Base-by-base conservation (phyloP, 2,113 vertebrate genomes). In the Macquaria ambigua region DNA sequence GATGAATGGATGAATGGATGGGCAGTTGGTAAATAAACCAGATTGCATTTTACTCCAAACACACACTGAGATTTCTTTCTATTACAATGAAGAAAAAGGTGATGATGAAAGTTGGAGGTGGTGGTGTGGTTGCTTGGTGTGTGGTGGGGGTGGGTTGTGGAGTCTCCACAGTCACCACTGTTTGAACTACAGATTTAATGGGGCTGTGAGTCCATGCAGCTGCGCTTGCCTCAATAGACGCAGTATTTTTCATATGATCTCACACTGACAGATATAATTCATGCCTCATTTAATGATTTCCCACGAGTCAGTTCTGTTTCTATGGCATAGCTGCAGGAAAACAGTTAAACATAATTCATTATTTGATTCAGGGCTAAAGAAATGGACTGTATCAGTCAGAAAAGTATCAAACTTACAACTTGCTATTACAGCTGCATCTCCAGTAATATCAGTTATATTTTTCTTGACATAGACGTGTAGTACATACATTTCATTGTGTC, bases 231-330 rank as follows among this genome's bases (percentile, higher is more conserved):
- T 74, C 25, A 48, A 6, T 53, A 34, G 41, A 62, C 8, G 5
- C 58, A 25, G 3, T n/a, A 25, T 76, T 78, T 84, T 79, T 56
- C 74, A 79, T 71, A n/a, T 75, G 74, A 79, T 89, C 70, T 79
- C 58, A 71, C 83, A 66, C 20, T 59, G 56, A 64, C 23, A 55
- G 14, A 79, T 53, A 16, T 72, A 23, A 71, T 46, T 75, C 34
- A 80, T 71, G 48, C 72, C 62, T 72, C 34, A 80, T 72, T 83
- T 53, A 77, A 43, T 61, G 21, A 76, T 76, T 71, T 41, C 48
- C 37, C 34, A 20, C 8, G 48, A 48, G 75, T 31, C 28, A 2
- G 0, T 53, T 55, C 28, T 11, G 15, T 25, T 62, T 41, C 52
- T 31, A 25, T 59, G 18, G 64, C 15, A 37, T 52, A 15, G 28